Evolutionary conservation across 2,888 invertebrate species (phyloP).

Genomic region (Drosophila eohydei): DNA sequence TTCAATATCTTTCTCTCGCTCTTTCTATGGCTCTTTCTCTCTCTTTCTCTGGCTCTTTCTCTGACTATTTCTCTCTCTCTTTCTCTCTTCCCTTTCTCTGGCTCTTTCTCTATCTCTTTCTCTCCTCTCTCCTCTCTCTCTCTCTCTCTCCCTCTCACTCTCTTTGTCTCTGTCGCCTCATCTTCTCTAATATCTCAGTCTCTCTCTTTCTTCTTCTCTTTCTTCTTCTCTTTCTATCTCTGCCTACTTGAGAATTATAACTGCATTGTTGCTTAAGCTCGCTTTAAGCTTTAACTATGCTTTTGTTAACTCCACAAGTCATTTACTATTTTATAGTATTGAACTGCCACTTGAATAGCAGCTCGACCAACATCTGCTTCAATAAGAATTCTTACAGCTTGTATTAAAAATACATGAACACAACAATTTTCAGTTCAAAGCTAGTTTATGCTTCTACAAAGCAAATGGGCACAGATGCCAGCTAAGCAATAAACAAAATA

Average conservation of each 20-base stretch:
- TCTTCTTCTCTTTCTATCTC: no score
- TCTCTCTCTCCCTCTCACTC: background rate
- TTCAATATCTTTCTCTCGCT: no score
- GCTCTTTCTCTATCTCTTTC: background rate
- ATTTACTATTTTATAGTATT: background rate
- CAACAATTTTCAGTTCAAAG: background rate
- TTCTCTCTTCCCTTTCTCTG: background rate
- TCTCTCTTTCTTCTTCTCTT: background rate
- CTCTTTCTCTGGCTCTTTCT: background rate
- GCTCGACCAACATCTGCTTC: background rate
- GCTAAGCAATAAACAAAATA: slow-evolving; percentile 14
- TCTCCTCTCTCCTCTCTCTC: background rate
- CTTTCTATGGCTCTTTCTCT: background rate
- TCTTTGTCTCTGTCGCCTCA: no score
- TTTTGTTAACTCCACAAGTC: background rate
- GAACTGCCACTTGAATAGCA: background rate
- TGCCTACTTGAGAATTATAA: slow-evolving; percentile 16
- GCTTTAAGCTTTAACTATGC: background rate
- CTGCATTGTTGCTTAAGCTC: background rate
- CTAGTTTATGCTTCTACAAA: background rate
- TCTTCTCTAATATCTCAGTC: no score
- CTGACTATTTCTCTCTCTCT: background rate
- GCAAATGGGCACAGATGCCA: slow-evolving; percentile 13
- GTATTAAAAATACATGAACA: background rate
- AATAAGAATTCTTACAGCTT: background rate